These are phyloP conservation scores for Venturia canescens DNA, from an alignment of 1,140 invertebrate genomes.

Conservation along the genomic window DNA sequence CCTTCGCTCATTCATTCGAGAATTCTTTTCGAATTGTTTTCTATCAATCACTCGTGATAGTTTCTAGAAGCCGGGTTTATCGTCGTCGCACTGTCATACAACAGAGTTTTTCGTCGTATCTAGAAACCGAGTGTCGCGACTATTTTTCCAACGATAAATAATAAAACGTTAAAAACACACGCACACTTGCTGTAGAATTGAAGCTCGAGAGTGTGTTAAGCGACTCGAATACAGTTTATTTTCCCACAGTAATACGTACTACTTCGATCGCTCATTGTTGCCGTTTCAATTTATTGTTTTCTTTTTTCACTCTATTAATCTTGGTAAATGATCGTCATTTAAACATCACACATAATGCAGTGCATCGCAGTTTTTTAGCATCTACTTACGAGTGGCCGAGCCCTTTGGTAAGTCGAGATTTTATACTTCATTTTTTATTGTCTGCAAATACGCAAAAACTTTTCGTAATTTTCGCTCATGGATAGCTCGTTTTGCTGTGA, in stretches of 20 bases:
- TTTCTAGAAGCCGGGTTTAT: neutral
- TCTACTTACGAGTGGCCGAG: slow-evolving; percentile 57
- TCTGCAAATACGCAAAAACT: neutral
- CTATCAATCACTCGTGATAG: neutral
- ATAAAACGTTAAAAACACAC: neutral
- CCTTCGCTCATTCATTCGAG: slow-evolving; percentile 26
- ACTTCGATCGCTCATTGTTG: neutral
- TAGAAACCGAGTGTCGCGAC: no score
- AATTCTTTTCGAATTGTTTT: slow-evolving; percentile 42
- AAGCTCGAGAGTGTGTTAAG: no score
- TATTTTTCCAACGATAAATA: no score
- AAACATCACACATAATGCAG: slow-evolving; percentile 64
- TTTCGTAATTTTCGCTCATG: no score
- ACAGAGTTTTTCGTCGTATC: no score
- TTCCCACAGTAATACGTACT: neutral
- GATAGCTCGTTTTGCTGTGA: no score
- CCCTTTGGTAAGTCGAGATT: slow-evolving; percentile 64
- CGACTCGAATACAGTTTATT: neutral
- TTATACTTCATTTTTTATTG: neutral
- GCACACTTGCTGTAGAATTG: no score
- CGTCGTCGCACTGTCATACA: neutral
- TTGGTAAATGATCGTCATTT: slow-evolving; percentile 47
- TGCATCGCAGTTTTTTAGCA: slow-evolving; percentile 72
- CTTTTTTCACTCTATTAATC: slow-evolving; percentile 16
- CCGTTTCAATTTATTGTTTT: neutral